Percentiles rank a stretch among this genome's conserved stretches.
phyloP scores from a whole-genome alignment of 2,797 vertebrate genomes.

The Schizopygopsis pylzovi region DNA sequence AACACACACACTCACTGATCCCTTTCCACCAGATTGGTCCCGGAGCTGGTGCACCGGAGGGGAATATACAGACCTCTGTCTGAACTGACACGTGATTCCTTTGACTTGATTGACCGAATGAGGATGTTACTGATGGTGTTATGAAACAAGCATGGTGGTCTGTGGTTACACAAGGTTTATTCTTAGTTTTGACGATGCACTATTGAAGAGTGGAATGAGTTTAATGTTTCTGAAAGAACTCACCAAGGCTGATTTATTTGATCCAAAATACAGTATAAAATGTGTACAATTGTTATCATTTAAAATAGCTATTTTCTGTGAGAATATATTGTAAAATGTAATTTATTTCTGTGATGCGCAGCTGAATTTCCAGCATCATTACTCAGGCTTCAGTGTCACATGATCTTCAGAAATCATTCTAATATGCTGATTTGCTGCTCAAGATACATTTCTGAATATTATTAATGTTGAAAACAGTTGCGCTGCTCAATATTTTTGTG shows the following conservation, averaged over 20 bases:
- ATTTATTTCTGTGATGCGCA: neutral
- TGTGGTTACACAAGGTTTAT: neutral
- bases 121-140: constrained; percentile 22
- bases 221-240: neutral
- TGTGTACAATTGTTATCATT: neutral
- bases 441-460: neutral
- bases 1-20: constrained; percentile 10
- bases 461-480: neutral
- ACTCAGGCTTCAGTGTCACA: neutral
- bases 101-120: constrained; percentile 1
- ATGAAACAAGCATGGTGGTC: constrained; percentile 6
- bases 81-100: neutral
- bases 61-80: constrained; percentile 1
- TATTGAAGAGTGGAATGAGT: neutral
- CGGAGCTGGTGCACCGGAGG: neutral
- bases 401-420: neutral
- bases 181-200: neutral
- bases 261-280: neutral
- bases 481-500: neutral
- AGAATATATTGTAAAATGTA: neutral
- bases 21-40: neutral
- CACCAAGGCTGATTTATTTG: neutral
- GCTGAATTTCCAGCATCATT: neutral
- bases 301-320: neutral
- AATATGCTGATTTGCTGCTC: neutral